Conservation (phyloP, 2,797 vertebrate species). For the Bradypodion pumilum region DNA sequence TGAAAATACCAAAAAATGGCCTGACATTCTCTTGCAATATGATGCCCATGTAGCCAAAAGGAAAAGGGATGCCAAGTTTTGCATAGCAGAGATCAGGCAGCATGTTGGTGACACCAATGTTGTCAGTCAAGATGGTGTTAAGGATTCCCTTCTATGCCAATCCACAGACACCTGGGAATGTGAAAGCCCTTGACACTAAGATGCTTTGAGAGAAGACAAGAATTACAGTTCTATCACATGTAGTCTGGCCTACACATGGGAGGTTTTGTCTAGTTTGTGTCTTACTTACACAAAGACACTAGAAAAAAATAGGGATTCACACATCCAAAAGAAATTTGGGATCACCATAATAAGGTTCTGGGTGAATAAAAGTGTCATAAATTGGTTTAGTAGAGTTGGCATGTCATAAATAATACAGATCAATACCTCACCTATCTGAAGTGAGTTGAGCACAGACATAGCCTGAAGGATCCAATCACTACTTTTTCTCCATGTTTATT, state of each 20-base stretch:
- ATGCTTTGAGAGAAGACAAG: not conserved
- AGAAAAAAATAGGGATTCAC: not conserved
- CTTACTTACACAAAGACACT: not conserved
- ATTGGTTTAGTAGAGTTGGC: not conserved
- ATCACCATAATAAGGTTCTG: not conserved
- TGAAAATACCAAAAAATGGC: too few relatives aligned
- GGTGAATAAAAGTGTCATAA: not conserved
- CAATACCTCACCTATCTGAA: not conserved
- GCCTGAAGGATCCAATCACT: not conserved
- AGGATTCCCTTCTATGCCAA: too few relatives aligned
- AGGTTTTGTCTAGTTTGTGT: not conserved
- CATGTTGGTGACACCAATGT: too few relatives aligned
- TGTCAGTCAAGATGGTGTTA: too few relatives aligned
- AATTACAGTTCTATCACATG: not conserved
- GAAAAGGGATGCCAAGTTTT: too few relatives aligned
- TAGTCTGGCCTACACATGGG: not conserved
- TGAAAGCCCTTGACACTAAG: not conserved
- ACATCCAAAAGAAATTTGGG: not conserved
- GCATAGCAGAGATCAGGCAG: too few relatives aligned
- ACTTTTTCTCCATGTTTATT: not conserved
- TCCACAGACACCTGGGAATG: too few relatives aligned
- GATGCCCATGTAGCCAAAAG: too few relatives aligned
- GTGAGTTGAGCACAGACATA: not conserved
- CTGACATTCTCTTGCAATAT: too few relatives aligned
- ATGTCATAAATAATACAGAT: not conserved